phyloP scores from a whole-genome alignment of 2,888 invertebrate genomes.

The Halictus quadricinctus region DNA sequence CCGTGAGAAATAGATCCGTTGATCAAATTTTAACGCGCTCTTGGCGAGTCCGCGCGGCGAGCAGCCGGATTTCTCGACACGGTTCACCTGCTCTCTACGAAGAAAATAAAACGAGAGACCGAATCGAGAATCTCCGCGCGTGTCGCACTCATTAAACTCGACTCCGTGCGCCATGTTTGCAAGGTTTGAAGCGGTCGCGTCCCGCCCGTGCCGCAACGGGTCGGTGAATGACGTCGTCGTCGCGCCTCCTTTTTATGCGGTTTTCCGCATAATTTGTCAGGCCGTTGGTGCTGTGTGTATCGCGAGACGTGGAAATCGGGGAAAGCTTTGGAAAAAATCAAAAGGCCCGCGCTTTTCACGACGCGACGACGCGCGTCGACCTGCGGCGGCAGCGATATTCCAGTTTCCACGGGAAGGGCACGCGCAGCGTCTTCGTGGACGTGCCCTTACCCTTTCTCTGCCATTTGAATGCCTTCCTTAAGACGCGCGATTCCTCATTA shows the following conservation, averaged over 20 bases:
- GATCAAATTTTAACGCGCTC: constrained; percentile 54
- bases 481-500: constrained; percentile 57
- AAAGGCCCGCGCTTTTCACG: constrained; percentile 48
- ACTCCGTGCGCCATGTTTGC: constrained; percentile 55
- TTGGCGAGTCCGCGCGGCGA: constrained; percentile 11
- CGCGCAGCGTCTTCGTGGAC: background rate
- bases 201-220: background rate
- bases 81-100: background rate
- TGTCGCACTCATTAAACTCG: constrained; percentile 65
- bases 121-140: constrained; percentile 42
- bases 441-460: constrained; percentile 12
- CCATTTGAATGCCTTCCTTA: constrained; percentile 49
- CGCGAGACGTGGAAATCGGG: constrained; percentile 27
- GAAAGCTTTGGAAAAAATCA: constrained; percentile 29
- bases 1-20: constrained; percentile 22
- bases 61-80: constrained; percentile 33
- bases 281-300: background rate
- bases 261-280: constrained; percentile 78
- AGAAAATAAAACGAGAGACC: constrained; percentile 33
- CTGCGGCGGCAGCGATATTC: background rate
- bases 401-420: background rate
- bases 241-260: constrained; percentile 69
- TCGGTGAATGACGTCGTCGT: constrained; percentile 55
- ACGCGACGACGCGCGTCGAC: background rate
- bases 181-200: constrained; percentile 51